Evolutionary conservation across 2,888 invertebrate species (phyloP).

Genomic region (Tinea trinotella): DNA sequence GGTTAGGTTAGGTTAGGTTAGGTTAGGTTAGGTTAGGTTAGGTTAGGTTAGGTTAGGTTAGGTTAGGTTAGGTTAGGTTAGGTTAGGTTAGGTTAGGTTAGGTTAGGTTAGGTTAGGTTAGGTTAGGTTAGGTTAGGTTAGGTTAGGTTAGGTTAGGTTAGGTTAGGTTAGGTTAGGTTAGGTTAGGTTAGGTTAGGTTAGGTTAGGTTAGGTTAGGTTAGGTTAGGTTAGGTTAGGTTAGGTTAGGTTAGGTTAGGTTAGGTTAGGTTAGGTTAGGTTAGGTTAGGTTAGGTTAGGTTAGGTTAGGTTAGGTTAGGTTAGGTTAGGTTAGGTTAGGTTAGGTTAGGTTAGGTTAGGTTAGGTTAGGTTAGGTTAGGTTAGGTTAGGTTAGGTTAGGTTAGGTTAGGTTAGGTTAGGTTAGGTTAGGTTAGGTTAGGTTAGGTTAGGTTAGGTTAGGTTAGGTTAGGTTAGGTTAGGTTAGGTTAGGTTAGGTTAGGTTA

Average conservation of each 20-base stretch:
- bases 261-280: slow-evolving; percentile 22
- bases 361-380: slow-evolving; percentile 29
- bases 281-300: slow-evolving; percentile 20
- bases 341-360: slow-evolving; percentile 28
- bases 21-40: slow-evolving; percentile 25
- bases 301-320: slow-evolving; percentile 21
- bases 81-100: slow-evolving; percentile 24
- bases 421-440: slow-evolving; percentile 24
- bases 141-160: slow-evolving; percentile 24
- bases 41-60: slow-evolving; percentile 24
- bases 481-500: slow-evolving; percentile 21
- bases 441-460: slow-evolving; percentile 22
- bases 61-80: slow-evolving; percentile 24
- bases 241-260: slow-evolving; percentile 22
- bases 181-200: slow-evolving; percentile 22
- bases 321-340: slow-evolving; percentile 23
- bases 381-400: slow-evolving; percentile 30
- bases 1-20: slow-evolving; percentile 26
- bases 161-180: slow-evolving; percentile 22
- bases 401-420: slow-evolving; percentile 25
- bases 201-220: slow-evolving; percentile 20
- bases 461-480: slow-evolving; percentile 23
- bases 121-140: slow-evolving; percentile 24
- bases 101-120: slow-evolving; percentile 25
- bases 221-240: slow-evolving; percentile 21